Percentiles rank a stretch among this genome's conserved stretches.
Conservation (phyloP, 2,888 invertebrate genomes). For the Caenorhabditis afra region DNA sequence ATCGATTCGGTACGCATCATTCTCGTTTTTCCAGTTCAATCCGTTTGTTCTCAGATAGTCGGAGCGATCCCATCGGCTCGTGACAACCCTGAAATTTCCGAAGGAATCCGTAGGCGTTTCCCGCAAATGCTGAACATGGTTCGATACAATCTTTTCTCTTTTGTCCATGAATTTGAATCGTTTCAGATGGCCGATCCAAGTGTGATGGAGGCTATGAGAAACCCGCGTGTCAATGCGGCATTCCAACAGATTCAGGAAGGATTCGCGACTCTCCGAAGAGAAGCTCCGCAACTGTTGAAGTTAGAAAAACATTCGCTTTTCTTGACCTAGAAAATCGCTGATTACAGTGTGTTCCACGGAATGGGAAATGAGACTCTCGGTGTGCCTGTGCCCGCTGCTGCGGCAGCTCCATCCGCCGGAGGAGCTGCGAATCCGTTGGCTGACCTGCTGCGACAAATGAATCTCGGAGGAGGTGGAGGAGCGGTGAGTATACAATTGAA, state of each 20-base stretch:
- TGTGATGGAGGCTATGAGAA: conserved; percentile 89
- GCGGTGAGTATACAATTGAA: conserved; percentile 8
- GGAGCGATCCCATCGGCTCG: conserved; percentile 31
- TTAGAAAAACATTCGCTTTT: conserved; percentile 4
- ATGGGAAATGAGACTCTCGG: background rate
- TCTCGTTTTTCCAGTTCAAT: background rate
- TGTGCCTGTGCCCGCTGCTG: conserved; percentile 24
- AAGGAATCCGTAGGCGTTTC: conserved; percentile 31
- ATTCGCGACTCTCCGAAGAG: conserved; percentile 65
- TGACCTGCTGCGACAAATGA: conserved; percentile 23
- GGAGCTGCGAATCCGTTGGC: conserved; percentile 6
- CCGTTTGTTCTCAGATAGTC: conserved; percentile 18
- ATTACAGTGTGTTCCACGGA: conserved; percentile 8
- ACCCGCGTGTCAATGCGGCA: conserved; percentile 95
- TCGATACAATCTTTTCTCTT: too few species aligned
- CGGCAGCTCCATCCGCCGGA: background rate
- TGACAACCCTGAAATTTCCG: conserved; percentile 27
- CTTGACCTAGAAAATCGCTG: too few species aligned
- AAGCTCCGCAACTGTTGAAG: conserved; percentile 74
- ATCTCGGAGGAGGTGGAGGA: conserved; percentile 20
- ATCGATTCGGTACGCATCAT: conserved; percentile 81
- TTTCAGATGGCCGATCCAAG: conserved; percentile 90
- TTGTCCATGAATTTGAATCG: too few species aligned
- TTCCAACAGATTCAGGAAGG: conserved; percentile 91
- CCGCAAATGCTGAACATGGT: conserved; percentile 41